Evolutionary conservation across 2,888 invertebrate genomes (phyloP), one percentile per base, ranked within the genome.

Genomic region (Deroplatys truncata): DNA sequence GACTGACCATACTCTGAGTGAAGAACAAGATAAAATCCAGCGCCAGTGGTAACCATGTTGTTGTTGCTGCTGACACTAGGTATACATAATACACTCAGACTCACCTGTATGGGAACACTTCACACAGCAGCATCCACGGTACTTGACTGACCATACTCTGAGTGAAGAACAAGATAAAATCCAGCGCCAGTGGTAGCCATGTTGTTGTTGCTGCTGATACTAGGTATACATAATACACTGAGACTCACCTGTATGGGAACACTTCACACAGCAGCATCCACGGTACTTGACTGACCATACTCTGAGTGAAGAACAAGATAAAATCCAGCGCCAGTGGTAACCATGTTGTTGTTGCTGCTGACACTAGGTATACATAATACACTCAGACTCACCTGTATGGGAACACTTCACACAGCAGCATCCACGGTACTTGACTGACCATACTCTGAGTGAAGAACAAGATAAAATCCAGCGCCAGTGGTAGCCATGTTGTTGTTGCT

Each of bases 251-350:
- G 92, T 43, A 86, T 10, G 89, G 89, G 28, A 93, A 92, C 13
- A 95, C 94, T 92, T 95, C 95, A 89, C 95, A 94, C 9, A 95
- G 93, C 84, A 95, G 5, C 31, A 31, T 31, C 31, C 95, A 95
- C 2, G 95, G 94, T 28, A 95, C 92, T 20, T 94, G 94, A 7
- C 94, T 92, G 13, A 93, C 92, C 0, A 93, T 93, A 20, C 92
- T 20, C 87, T 93, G 93, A 90, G 93, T 94, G n/a, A 94, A 91
- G 1, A 93, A 93, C 86, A 95, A 92, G 1, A 93, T 89, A 86
- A 94, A 94, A 92, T 94, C 94, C 86, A 94, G 92, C 0, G 93
- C 91, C 85, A 94, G 92, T 0, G 95, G 94, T 56, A 89, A 86
- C 91, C 90, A 91, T 28, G 31, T 31, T 31, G 31, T 31, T 31